These are phyloP conservation scores for Periparus ater DNA, from an alignment of 2,797 vertebrate genomes.

Conservation along the genomic window DNA sequence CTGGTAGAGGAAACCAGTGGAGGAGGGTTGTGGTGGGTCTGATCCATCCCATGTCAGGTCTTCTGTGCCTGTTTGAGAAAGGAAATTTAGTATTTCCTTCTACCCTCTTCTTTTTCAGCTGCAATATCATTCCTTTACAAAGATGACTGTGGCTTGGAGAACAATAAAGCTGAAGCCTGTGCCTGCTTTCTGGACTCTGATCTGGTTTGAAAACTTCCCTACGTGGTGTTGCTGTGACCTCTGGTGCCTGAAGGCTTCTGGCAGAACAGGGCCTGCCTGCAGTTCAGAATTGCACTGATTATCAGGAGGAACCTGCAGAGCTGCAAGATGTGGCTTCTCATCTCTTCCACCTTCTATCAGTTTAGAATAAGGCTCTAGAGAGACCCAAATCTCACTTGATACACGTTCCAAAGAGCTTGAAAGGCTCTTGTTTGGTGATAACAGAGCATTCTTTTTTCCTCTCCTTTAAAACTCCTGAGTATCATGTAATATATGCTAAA, in stretches of 20 bases:
- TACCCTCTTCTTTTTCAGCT: slow-evolving; percentile 59
- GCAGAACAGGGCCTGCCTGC: neutral
- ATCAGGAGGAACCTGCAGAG: neutral
- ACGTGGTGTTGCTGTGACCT: neutral
- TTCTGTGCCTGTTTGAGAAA: neutral
- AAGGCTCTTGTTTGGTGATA: neutral
- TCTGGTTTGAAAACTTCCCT: neutral
- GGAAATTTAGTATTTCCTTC: neutral
- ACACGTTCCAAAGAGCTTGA: neutral
- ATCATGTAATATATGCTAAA: neutral
- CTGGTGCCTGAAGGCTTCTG: neutral
- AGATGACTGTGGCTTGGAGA: slow-evolving; percentile 65
- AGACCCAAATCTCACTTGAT: neutral
- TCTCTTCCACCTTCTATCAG: neutral
- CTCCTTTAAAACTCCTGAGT: neutral
- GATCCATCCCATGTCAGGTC: neutral
- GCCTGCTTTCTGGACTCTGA: slow-evolving; percentile 11
- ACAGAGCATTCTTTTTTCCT: neutral
- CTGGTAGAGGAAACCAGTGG: neutral
- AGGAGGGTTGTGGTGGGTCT: neutral
- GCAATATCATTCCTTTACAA: slow-evolving; percentile 79
- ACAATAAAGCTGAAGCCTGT: slow-evolving; percentile 5
- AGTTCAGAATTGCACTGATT: neutral
- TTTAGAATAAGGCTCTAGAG: neutral
- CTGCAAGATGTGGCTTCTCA: neutral